Base-by-base conservation (phyloP, 2,888 invertebrate genomes). In the Lochmaea capreae region DNA sequence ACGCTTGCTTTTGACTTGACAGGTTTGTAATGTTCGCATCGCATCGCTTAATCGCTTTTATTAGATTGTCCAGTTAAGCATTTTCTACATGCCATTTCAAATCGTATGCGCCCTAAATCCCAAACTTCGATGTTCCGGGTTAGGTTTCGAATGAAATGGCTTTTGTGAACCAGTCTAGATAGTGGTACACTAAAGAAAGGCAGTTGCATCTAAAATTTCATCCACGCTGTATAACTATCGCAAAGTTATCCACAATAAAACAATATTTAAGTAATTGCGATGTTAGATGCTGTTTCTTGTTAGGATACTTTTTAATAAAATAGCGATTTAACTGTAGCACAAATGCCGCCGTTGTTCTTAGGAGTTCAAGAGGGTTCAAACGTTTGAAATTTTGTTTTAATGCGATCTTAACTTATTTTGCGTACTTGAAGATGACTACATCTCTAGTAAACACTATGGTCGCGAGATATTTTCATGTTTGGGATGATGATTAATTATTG, bases 311-410 rank as follows among this genome's bases (percentile, higher is more conserved):
- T 54, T 54, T 16, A 54, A 54, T 18, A 18, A 54, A 54, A 54
- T 16, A 16, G 43, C 43, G 43, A n/a, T 63, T 39, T 63, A 43
- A 43, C 62, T n/a, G 43, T 63, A 42, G 18, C 33, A 52, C 58
- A 67, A 67, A 57, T 58, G 67, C 42, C 22, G 42, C 18, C 42
- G 66, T 66, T 66, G 52, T 52, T 67, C 14, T 63, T 54, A 18
- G 16, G 46, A 59, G 67, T 67, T 67, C 67, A 67, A 67, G 59
- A 67, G 18, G 67, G 67, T 67, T 67, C 59, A 58, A 67, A 6
- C 39, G 57, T 58, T 67, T 58, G 11, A 39, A 57, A 52, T 67
- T 67, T 16, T 43, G 39, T 63, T 43, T 63, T 16, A 62, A 62
- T 63, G 43, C 5, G 16, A 63, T 18, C 62, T 63, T 16, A 12